phyloP scores from a whole-genome alignment of 1,140 invertebrate genomes.

The Procambarus virginalis region DNA sequence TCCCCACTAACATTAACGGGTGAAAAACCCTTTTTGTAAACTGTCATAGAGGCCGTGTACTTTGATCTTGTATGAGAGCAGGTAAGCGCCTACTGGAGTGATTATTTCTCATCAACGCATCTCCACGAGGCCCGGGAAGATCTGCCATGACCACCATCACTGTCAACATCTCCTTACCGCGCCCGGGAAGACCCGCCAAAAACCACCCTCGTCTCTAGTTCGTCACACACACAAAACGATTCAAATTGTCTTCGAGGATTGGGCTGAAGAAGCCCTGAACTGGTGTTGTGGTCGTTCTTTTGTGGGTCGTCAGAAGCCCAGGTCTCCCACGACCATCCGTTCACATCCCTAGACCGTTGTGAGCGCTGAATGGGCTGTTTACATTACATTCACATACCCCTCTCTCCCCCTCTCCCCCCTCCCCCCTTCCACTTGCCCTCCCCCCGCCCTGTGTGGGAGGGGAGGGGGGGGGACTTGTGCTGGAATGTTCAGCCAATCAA shows the following conservation, averaged over 20 bases:
- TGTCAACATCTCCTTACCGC: too few relatives aligned
- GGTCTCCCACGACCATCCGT: slow-evolving; percentile 42
- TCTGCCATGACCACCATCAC: too few relatives aligned
- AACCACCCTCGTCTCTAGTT: neutral
- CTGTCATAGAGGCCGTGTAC: too few relatives aligned
- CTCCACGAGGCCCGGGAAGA: too few relatives aligned
- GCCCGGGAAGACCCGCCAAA: too few relatives aligned
- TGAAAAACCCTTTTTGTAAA: too few relatives aligned
- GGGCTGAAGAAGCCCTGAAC: neutral
- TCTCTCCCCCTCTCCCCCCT: neutral
- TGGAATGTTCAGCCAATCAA: slow-evolving; percentile 60
- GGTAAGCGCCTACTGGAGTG: too few relatives aligned
- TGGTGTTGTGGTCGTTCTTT: neutral
- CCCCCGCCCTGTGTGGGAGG: too few relatives aligned
- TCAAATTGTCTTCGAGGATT: neutral
- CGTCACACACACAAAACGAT: neutral
- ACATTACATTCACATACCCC: slow-evolving; percentile 44
- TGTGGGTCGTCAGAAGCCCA: slow-evolving; percentile 26
- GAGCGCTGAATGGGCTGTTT: slow-evolving; percentile 56
- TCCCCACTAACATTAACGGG: too few relatives aligned
- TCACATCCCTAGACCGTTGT: slow-evolving; percentile 53
- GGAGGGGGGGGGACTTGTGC: slow-evolving; percentile 38
- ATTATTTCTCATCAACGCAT: too few relatives aligned
- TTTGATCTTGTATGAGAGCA: too few relatives aligned
- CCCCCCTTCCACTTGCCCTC: too few relatives aligned